Evolutionary conservation across 2,888 invertebrate genomes (phyloP).

Genomic region (Mesorhabditis spiculigera): DNA sequence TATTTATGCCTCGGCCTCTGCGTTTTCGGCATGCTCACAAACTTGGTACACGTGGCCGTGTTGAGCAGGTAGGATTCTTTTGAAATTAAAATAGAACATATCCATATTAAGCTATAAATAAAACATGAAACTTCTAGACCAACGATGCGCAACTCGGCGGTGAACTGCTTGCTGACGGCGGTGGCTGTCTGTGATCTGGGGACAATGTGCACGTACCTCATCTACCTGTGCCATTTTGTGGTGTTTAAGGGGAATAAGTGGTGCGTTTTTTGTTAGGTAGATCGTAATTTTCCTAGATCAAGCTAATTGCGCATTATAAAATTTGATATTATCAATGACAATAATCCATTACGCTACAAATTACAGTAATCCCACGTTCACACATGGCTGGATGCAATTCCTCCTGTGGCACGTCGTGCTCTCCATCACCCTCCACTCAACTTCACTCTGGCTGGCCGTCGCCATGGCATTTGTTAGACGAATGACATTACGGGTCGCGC

Average conservation of each 20-base stretch:
- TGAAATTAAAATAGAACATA: neutral
- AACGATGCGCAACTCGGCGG: slow-evolving; percentile 42
- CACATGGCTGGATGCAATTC: slow-evolving; percentile 50
- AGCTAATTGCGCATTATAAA: no score
- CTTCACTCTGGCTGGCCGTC: slow-evolving; percentile 54
- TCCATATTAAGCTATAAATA: slow-evolving; percentile 12
- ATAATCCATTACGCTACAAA: no score
- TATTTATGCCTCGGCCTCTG: slow-evolving; percentile 51
- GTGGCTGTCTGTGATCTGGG: slow-evolving; percentile 54
- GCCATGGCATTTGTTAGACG: slow-evolving; percentile 54
- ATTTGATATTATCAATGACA: no score
- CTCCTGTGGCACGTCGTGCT: slow-evolving; percentile 50
- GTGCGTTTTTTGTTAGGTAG: slow-evolving; percentile 15
- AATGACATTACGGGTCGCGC: slow-evolving; percentile 50
- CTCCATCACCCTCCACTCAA: slow-evolving; percentile 52
- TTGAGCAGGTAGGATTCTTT: slow-evolving; percentile 26
- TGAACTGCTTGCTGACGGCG: slow-evolving; percentile 50
- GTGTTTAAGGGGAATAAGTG: slow-evolving; percentile 28
- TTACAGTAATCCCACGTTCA: slow-evolving; percentile 44
- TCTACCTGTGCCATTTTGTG: slow-evolving; percentile 53
- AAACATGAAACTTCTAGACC: slow-evolving; percentile 16
- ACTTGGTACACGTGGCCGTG: slow-evolving; percentile 51
- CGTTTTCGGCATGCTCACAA: slow-evolving; percentile 52
- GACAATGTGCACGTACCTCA: slow-evolving; percentile 51
- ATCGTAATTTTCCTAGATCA: no score